Conservation (phyloP, 1,140 invertebrate species). For the Drosophila pseudoananassae region DNA sequence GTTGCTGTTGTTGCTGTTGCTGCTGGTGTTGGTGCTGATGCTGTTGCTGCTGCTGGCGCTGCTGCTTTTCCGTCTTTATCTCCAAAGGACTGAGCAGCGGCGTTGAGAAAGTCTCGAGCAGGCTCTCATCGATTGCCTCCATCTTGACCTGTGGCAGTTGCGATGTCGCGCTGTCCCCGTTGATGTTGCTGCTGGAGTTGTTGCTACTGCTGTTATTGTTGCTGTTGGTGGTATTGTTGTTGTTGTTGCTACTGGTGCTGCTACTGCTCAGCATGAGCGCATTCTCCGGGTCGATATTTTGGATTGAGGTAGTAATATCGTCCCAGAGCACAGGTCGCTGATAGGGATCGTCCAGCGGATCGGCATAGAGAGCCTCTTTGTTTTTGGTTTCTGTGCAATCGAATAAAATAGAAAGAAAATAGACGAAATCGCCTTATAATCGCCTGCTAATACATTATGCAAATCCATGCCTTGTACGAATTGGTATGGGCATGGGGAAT, state of each 20-base stretch:
- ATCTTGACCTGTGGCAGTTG: conserved; percentile 88
- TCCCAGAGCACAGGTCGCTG: conserved; percentile 93
- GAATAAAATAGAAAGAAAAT: conserved; percentile 2
- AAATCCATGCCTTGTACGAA: conserved; percentile 39
- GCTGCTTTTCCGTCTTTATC: conserved; percentile 87
- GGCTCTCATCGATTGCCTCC: conserved; percentile 88
- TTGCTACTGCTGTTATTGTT: conserved; percentile 40
- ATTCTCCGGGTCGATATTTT: conserved; percentile 94
- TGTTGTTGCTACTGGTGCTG: conserved; percentile 26
- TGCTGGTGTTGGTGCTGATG: conserved; percentile 54
- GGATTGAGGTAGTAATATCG: conserved; percentile 94
- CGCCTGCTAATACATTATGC: conserved; percentile 63
- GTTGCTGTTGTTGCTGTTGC: conserved; percentile 64
- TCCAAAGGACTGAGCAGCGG: conserved; percentile 90
- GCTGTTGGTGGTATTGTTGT: conserved; percentile 24
- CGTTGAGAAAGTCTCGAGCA: conserved; percentile 85
- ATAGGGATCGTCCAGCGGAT: conserved; percentile 91
- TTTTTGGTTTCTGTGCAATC: conserved; percentile 76
- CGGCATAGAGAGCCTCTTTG: conserved; percentile 84
- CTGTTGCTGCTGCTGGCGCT: conserved; percentile 83
- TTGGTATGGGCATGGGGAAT: conserved; percentile 35
- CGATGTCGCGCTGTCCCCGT: conserved; percentile 41
- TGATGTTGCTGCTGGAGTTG: conserved; percentile 29
- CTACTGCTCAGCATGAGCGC: conserved; percentile 90
- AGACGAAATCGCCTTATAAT: conserved; percentile 61